phyloP scores from a whole-genome alignment of 2,797 vertebrate genomes.

The Cyclopterus lumpus region DNA sequence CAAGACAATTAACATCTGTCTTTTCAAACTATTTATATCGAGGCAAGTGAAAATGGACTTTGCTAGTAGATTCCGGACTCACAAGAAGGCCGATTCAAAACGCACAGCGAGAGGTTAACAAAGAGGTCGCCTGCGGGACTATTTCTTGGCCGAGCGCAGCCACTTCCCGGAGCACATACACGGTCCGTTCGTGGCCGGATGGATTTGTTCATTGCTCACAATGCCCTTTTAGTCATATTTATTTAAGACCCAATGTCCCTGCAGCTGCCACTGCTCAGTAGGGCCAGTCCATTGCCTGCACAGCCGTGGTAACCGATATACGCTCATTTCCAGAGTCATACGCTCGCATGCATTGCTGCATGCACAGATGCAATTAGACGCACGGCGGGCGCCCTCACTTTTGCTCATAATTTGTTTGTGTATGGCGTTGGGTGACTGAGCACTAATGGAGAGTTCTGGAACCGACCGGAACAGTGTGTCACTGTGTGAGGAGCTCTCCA shows the following conservation, averaged over 20 bases:
- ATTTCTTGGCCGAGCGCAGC: too few relatives aligned
- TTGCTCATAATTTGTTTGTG: conserved; percentile 33
- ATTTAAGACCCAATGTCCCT: conserved; percentile 14
- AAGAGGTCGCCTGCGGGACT: too few relatives aligned
- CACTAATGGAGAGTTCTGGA: neutral
- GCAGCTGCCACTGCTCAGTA: conserved; percentile 27
- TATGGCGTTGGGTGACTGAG: neutral
- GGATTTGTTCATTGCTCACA: neutral
- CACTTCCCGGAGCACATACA: neutral
- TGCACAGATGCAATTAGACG: conserved; percentile 12
- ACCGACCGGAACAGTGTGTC: neutral
- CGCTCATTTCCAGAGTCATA: conserved; percentile 32
- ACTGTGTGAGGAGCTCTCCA: neutral
- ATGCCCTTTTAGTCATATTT: neutral
- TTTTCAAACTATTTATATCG: too few relatives aligned
- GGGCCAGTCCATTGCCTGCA: conserved; percentile 4
- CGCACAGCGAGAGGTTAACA: too few relatives aligned
- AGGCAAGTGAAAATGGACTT: neutral
- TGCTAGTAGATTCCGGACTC: too few relatives aligned
- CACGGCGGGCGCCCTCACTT: neutral
- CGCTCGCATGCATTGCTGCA: conserved; percentile 13
- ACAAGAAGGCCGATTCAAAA: too few relatives aligned
- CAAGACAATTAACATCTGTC: neutral
- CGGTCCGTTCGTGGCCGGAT: neutral
- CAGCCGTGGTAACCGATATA: conserved; percentile 12